Evolutionary conservation across 2,797 vertebrate species (phyloP).

Genomic region (Scolopax bukidnonensis): DNA sequence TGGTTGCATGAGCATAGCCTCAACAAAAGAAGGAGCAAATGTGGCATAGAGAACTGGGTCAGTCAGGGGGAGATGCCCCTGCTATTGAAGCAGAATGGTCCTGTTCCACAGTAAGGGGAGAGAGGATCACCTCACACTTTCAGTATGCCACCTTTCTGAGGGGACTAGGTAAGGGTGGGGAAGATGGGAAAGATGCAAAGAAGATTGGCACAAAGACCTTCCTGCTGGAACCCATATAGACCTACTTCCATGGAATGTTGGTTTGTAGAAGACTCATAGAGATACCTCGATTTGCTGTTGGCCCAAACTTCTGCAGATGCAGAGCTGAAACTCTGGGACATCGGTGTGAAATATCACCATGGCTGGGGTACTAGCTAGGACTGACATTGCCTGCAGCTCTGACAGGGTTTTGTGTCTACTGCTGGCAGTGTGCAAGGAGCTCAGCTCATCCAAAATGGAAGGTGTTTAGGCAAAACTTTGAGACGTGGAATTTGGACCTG

Average conservation of each 20-base stretch:
- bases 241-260: not conserved
- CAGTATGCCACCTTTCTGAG: not conserved
- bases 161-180: rapidly evolving
- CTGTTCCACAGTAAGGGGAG: not conserved
- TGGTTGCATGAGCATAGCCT: not conserved
- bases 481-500: not conserved
- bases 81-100: not conserved
- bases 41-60: rapidly evolving
- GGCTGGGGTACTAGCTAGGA: not conserved
- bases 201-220: not conserved
- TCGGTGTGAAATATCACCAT: no score
- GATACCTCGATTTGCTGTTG: not conserved
- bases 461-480: not conserved
- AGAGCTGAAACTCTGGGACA: not conserved
- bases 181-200: not conserved
- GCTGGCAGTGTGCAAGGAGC: not conserved
- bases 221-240: rapidly evolving
- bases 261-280: not conserved
- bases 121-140: not conserved
- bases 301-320: not conserved
- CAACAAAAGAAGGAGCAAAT: not conserved
- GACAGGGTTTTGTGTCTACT: not conserved
- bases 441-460: not conserved
- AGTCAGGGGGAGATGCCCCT: no score
- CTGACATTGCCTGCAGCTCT: not conserved